Base-by-base conservation (phyloP, 2,113 vertebrate genomes). In the Nematolebias whitei region DNA sequence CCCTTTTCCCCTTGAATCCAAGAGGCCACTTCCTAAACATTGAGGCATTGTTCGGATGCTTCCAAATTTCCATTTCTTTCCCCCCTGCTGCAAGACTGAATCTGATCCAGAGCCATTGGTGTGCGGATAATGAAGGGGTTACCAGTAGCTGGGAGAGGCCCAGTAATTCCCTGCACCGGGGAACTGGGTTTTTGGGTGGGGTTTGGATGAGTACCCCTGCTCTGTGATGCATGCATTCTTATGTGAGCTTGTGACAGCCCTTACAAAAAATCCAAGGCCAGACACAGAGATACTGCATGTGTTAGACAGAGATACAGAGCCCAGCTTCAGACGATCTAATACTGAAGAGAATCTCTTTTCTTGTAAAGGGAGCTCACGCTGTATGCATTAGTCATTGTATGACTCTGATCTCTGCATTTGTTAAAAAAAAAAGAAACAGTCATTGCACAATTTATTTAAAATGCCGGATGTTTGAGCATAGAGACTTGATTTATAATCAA, bases 61-160 rank as follows among this genome's bases (percentile, higher is more conserved):
- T 85, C 85, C 88, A 80, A 84, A 92, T 92, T 92, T 91, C 89
- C 88, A 90, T 89, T 85, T 84, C 84, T 77, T 58, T 41, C 80
- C 83, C 86, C 82, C 85, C 62, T 69, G 66, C 68, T 84, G 86
- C 88, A 88, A 80, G 87, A 63, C 82, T 88, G 91, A 92, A 91
- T 93, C 89, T 91, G 91, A 93, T 92, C 90, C 88, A 88, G 87
- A 89, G 80, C 76, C 93, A 93, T 90, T 93, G 93, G 91, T 92
- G 92, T 92, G 93, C 93, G 93, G 89, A 93, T 93, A 93, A 93
- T 93, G 92, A 93, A 92, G 88, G 90, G 92, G 92, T 92, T 93
- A 92, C 91, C 83, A 85, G 89, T 88, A 93, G 92, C 91, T 89
- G 91, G 90, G 90, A 91, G 90, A 92, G 92, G 91, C 92, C 90